Conservation (phyloP, 2,797 vertebrate species). For the Manis javanica region DNA sequence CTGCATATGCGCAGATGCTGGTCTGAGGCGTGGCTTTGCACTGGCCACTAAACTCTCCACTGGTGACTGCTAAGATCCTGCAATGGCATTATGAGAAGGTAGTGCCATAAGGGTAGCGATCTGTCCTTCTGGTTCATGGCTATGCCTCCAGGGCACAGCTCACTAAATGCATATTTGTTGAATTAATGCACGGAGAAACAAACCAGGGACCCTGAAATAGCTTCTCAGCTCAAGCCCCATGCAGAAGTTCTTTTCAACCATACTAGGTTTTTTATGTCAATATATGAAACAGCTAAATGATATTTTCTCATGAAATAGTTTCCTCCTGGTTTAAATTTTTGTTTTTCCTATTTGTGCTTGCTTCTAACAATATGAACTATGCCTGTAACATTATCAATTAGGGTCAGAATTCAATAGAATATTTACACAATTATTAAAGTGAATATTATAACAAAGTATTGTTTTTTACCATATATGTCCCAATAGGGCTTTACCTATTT, state of each 20-base stretch:
- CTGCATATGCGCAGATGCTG: rapidly evolving
- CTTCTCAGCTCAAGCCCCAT: background rate
- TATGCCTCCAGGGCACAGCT: background rate
- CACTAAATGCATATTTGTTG: too few relatives aligned
- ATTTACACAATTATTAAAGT: background rate
- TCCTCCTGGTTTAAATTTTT: background rate
- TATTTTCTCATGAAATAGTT: background rate
- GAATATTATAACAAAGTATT: too few relatives aligned
- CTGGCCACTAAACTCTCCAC: too few relatives aligned
- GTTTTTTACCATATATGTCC: background rate
- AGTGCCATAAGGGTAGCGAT: rapidly evolving
- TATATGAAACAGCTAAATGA: background rate
- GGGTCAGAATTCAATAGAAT: background rate
- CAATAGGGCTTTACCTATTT: background rate
- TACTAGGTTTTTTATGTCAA: too few relatives aligned
- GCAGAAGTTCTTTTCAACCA: background rate
- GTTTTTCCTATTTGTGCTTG: background rate
- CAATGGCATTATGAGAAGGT: too few relatives aligned
- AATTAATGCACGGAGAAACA: background rate
- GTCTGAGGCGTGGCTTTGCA: too few relatives aligned
- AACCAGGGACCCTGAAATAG: background rate
- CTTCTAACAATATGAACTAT: background rate
- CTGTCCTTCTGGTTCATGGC: too few relatives aligned
- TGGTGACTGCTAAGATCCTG: too few relatives aligned
- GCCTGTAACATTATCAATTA: background rate